Evolutionary conservation across 2,888 invertebrate species (phyloP), one percentile per base, ranked within the genome.

Genomic region (Lasioglossum figueresi): DNA sequence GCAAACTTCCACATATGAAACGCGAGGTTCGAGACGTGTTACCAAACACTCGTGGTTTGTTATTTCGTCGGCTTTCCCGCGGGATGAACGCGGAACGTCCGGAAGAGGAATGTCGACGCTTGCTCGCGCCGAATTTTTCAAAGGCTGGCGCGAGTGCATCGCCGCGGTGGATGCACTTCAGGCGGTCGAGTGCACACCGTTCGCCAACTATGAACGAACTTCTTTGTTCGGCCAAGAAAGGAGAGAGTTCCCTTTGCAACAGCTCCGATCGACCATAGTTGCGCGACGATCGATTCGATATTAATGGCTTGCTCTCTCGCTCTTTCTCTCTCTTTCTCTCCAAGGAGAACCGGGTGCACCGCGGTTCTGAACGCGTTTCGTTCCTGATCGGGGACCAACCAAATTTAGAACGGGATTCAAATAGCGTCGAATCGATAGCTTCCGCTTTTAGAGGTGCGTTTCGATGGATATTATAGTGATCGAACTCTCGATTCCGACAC

Each of bases 251-350:
- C 75, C 19, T 56, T 66, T 71, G 71, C 76, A 68, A 48, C n/a
- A 27, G 52, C 66, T 40, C 40, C 72, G 74, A 68, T 76, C 82
- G 43, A 31, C 76, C 71, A 59, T 84, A 77, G 84, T 90, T 84
- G 81, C 27, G 48, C 66, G 80, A 81, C 84, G 75, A 89, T 87
- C 83, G 76, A 83, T 45, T 79, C 68, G 63, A 87, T 45, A 77
- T 83, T 68, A 76, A 72, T 59, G 75, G 68, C 23, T 37, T 37
- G 37, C 10, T 56, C 56, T 56, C 56, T 56, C n/a, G 12, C 56
- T n/a, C n/a, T n/a, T 12, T 56, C 66, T 23, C 52, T 52, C 23
- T 23, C 23, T 48, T 10, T 19, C 37, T 68, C 66, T 6, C 14
- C 63, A 34, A 66, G 34, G 34, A 34, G 34, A 34, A 31, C 27